Percentiles rank a stretch among this genome's conserved stretches.
phyloP scores from a whole-genome alignment of 2,797 vertebrate species.

The Bryconaethiops microstoma region DNA sequence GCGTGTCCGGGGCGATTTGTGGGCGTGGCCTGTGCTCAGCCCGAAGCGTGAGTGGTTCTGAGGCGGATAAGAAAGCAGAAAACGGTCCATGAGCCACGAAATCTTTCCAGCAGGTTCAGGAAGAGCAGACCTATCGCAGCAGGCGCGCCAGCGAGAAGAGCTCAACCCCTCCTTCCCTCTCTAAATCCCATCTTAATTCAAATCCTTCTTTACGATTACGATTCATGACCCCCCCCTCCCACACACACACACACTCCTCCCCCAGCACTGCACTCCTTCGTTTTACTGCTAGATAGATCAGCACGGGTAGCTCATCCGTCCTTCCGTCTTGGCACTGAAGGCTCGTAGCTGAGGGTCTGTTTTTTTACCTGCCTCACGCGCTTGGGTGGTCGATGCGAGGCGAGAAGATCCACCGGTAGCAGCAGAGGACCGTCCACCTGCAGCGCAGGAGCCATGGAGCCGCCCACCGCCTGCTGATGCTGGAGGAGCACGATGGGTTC shows the following conservation, averaged over 20 bases:
- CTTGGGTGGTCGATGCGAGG: constrained; percentile 58
- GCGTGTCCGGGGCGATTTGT: constrained; percentile 5
- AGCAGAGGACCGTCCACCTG: constrained; percentile 66
- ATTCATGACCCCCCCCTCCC: not conserved
- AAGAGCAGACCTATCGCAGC: not conserved
- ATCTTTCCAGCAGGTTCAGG: constrained; percentile 5
- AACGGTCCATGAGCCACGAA: not conserved
- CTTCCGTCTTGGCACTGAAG: not conserved
- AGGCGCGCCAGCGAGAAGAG: constrained; percentile 46
- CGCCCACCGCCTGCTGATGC: constrained; percentile 79
- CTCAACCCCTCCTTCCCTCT: constrained; percentile 71
- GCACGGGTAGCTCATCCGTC: not conserved
- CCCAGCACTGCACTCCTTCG: not conserved
- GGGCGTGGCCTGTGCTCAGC: constrained; percentile 68
- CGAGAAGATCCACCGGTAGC: constrained; percentile 58
- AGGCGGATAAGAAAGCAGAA: not conserved
- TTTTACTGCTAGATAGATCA: constrained; percentile 8
- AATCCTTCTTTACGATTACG: constrained; percentile 63
- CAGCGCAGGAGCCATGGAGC: constrained; percentile 70
- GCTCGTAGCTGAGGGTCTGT: not conserved
- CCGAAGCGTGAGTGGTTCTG: constrained; percentile 49
- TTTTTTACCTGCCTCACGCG: constrained; percentile 2
- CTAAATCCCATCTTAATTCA: constrained; percentile 67
- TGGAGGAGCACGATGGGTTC: constrained; percentile 77
- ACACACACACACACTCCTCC: not conserved